Percentiles rank a stretch among this genome's conserved stretches.
Conservation (phyloP, 2,888 invertebrate species). For the Nephrotoma appendiculata region DNA sequence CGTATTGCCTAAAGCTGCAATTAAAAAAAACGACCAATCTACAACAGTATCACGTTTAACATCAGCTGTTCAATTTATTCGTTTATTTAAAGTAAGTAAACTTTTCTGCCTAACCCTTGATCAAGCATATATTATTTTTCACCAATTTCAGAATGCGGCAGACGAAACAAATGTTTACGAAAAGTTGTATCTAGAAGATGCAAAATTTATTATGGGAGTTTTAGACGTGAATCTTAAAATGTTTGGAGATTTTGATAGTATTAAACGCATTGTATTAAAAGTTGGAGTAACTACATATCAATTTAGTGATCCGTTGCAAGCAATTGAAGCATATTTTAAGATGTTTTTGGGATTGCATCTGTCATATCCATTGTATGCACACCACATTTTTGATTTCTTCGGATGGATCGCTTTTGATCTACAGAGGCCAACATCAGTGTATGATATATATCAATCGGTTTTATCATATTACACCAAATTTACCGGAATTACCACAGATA, state of each 20-base stretch:
- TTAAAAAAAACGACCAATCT: not conserved
- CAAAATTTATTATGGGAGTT: not conserved
- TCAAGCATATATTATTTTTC: not conserved
- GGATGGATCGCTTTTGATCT: not conserved
- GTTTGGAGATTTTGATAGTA: not conserved
- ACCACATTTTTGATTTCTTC: not conserved
- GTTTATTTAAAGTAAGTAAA: not conserved
- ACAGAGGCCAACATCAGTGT: not conserved
- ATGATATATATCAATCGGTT: too few species aligned
- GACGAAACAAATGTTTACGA: not conserved
- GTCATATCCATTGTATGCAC: not conserved
- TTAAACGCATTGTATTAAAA: not conserved
- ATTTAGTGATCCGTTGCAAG: not conserved
- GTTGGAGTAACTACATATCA: not conserved
- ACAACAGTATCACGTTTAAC: not conserved
- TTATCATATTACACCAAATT: too few species aligned
- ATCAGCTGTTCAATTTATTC: not conserved
- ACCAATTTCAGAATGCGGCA: not conserved
- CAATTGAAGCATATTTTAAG: not conserved
- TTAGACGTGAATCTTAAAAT: not conserved
- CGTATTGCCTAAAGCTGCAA: not conserved
- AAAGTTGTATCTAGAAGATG: not conserved
- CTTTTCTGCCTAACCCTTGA: not conserved
- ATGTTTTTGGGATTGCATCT: not conserved
- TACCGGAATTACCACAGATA: too few species aligned